Conservation (phyloP, 2,888 invertebrate genomes). For the Thymelicus sylvestris region DNA sequence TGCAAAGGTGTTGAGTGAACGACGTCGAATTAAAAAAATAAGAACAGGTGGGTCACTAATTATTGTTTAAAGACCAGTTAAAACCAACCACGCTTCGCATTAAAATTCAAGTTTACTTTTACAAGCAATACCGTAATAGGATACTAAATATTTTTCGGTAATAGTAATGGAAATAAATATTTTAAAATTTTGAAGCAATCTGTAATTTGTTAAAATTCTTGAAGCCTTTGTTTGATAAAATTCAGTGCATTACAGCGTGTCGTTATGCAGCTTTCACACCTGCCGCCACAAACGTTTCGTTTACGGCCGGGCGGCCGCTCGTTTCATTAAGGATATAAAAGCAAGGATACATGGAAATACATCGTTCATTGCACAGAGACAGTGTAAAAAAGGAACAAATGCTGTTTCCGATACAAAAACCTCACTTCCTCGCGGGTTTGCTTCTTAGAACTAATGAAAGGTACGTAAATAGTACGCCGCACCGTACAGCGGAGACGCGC, state of each 20-base stretch:
- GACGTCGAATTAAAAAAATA: no score
- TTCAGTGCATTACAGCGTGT: background rate
- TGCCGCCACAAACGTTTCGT: conserved; percentile 17
- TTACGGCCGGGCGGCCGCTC: conserved; percentile 10
- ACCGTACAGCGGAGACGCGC: conserved; percentile 65
- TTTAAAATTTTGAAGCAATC: no score
- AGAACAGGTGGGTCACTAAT: no score
- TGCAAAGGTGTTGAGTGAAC: no score
- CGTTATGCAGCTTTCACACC: conserved; percentile 8
- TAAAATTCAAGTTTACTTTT: no score
- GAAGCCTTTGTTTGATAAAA: background rate
- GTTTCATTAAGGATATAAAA: conserved; percentile 25
- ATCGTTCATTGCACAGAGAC: conserved; percentile 48
- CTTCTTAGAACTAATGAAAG: conserved; percentile 81
- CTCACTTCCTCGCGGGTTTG: conserved; percentile 69
- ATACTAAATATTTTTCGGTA: no score
- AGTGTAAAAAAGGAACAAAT: conserved; percentile 66
- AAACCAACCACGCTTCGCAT: no score
- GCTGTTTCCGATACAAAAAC: conserved; percentile 80
- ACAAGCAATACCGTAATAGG: no score
- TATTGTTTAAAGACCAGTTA: no score
- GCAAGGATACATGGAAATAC: conserved; percentile 33
- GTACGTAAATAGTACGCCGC: conserved; percentile 72
- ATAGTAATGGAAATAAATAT: no score
- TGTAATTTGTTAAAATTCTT: background rate